These are phyloP conservation scores for Hystrix brachyura DNA, from an alignment of 2,113 vertebrate genomes.

Conservation along the genomic window DNA sequence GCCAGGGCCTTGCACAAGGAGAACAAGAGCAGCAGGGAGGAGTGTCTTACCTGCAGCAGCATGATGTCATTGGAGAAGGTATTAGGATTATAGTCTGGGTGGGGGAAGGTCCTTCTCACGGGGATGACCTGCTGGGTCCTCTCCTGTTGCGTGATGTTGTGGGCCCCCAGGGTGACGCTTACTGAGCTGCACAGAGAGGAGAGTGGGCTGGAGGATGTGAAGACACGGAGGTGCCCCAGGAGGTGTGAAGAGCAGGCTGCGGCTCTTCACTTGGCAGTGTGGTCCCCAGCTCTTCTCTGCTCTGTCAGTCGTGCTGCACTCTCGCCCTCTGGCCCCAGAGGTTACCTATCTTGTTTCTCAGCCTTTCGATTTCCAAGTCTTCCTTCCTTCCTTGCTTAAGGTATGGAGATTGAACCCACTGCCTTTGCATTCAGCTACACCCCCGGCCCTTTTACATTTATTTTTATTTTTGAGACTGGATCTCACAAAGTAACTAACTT, in stretches of 20 bases:
- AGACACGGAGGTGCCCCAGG: no score
- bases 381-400: not conserved
- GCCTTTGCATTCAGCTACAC: not conserved
- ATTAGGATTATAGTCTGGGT: not conserved
- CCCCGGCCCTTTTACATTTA: not conserved
- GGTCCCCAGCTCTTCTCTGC: not conserved
- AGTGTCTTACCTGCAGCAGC: constrained; percentile 64
- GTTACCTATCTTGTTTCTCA: not conserved
- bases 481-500: not conserved
- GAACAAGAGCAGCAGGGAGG: no score
- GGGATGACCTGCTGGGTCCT: not conserved
- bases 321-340: not conserved
- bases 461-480: not conserved
- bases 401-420: not conserved
- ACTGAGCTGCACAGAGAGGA: constrained; percentile 23
- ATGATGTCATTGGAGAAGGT: not conserved
- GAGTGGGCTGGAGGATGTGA: no score
- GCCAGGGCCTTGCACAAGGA: not conserved
- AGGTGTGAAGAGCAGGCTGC: no score
- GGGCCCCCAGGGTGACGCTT: constrained; percentile 58
- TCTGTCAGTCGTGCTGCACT: not conserved
- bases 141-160: constrained; percentile 55
- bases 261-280: no score
- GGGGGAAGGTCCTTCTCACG: not conserved
- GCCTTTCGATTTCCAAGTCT: not conserved